Conservation (phyloP, 1,140 invertebrate species). For the Venustaconcha ellipsiformis region DNA sequence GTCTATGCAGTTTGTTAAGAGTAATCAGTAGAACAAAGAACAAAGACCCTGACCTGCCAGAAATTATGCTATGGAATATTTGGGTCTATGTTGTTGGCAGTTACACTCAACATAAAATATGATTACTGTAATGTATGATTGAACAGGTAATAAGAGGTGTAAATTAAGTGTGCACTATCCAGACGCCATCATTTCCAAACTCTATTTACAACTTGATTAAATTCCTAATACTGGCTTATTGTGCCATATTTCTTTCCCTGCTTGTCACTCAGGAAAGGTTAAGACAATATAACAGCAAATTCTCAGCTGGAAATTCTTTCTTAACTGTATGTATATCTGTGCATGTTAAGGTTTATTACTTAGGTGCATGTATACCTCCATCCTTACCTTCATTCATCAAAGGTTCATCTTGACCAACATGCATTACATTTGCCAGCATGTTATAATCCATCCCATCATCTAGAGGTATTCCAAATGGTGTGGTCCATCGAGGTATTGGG, state of each 20-base stretch:
- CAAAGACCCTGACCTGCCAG: too few species aligned
- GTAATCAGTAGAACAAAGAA: too few species aligned
- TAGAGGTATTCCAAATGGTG: conserved; percentile 82
- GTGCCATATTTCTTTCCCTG: background rate
- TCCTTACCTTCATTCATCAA: conserved; percentile 55
- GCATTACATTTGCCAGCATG: conserved; percentile 83
- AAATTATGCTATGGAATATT: too few species aligned
- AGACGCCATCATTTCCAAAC: too few species aligned
- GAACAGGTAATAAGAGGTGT: too few species aligned
- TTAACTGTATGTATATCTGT: background rate
- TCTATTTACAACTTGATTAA: background rate
- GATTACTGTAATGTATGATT: too few species aligned
- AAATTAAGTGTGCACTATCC: too few species aligned
- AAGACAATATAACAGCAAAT: background rate
- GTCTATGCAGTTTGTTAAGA: too few species aligned
- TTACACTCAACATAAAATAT: too few species aligned
- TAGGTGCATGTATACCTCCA: background rate
- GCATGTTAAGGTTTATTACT: background rate
- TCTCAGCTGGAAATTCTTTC: background rate
- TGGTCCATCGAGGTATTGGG: conserved; percentile 85
- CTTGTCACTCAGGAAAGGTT: background rate
- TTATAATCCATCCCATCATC: conserved; percentile 91
- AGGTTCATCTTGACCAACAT: conserved; percentile 60
- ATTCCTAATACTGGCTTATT: background rate
- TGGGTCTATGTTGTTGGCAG: too few species aligned